These are phyloP conservation scores for Caretta caretta DNA, from an alignment of 2,113 vertebrate genomes.

Conservation along the genomic window DNA sequence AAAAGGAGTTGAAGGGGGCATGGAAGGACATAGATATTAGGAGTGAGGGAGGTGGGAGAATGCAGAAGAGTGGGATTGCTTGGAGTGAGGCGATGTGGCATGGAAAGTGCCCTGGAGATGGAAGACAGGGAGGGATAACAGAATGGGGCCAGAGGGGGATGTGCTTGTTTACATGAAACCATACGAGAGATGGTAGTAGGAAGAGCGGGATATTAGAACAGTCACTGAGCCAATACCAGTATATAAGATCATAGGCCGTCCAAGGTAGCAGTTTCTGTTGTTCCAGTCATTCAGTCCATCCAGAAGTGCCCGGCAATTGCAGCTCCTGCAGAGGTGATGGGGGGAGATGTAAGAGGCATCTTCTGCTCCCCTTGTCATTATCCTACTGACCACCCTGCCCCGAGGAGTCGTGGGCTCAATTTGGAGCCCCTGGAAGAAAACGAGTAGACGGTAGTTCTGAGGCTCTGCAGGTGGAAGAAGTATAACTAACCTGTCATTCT, in stretches of 20 bases:
- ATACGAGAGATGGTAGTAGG: too few relatives aligned
- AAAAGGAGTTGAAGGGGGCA: not conserved
- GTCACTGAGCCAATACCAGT: too few relatives aligned
- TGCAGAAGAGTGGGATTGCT: not conserved
- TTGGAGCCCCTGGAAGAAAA: not conserved
- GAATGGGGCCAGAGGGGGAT: not conserved
- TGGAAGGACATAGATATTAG: not conserved
- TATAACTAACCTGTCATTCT: fast-evolving
- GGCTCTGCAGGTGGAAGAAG: not conserved
- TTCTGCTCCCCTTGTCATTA: too few relatives aligned
- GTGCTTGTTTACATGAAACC: not conserved
- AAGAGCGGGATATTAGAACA: not conserved
- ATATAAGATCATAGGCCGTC: too few relatives aligned
- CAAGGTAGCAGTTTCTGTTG: too few relatives aligned
- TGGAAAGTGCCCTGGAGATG: not conserved
- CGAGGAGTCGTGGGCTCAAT: too few relatives aligned
- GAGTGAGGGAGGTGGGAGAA: not conserved
- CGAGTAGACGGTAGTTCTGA: not conserved
- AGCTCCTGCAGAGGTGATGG: too few relatives aligned
- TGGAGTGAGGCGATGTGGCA: not conserved
- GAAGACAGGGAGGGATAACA: not conserved
- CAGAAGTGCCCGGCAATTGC: too few relatives aligned
- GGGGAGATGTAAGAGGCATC: too few relatives aligned
- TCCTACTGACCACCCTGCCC: too few relatives aligned
- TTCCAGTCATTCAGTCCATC: too few relatives aligned